Evolutionary conservation across 2,113 vertebrate species (phyloP), one percentile per base, ranked within the genome.

Genomic region (Dicrurus megarhynchus): DNA sequence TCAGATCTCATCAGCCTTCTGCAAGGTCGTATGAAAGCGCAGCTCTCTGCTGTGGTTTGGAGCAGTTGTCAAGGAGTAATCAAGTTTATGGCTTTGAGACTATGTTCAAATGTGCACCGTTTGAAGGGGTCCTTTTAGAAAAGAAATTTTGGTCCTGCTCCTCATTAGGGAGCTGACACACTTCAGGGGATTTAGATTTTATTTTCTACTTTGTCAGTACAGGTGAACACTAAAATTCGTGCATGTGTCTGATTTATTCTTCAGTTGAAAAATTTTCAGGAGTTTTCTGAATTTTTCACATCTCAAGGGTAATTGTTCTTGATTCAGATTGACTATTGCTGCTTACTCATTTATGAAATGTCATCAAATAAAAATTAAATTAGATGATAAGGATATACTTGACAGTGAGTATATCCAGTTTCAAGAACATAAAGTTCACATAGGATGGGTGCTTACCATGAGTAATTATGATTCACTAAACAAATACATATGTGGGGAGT

Each of bases 1-100:
- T 93, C 95, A 87, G 57, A 84, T 81, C 87, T 96, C 84, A 92
- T 92, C 68, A 96, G 71, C 42, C 15, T n/a, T 68, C 82, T 26
- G 59, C 81, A 61, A 80, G 75, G 69, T 70, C 12, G 1, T 27
- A 18, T 16, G 84, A 80, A 77, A 90, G 85, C 39, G 0, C 39
- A 68, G 63, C 50, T 63, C 63, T 74, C 90, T 92, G 83, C 67
- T 50, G 77, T 73, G 68, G 50, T 94, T 47, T 74, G 87, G 57
- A 92, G 87, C 52, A 76, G 33, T 71, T 90, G 55, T 82, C 77
- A 84, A 75, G 96, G 16, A 92, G 78, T 80, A 56, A 89, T 37
- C 84, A 87, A 75, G 46, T 69, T 42, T 75, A 83, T 67, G 47
- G 80, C 80, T 95, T 37, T 91, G 90, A 80, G 61, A 74, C 71